A percentile compares a stretch with the other conserved stretches of the same genome.
phyloP scores from a whole-genome alignment of 2,888 invertebrate genomes.

The Panopea generosa region DNA sequence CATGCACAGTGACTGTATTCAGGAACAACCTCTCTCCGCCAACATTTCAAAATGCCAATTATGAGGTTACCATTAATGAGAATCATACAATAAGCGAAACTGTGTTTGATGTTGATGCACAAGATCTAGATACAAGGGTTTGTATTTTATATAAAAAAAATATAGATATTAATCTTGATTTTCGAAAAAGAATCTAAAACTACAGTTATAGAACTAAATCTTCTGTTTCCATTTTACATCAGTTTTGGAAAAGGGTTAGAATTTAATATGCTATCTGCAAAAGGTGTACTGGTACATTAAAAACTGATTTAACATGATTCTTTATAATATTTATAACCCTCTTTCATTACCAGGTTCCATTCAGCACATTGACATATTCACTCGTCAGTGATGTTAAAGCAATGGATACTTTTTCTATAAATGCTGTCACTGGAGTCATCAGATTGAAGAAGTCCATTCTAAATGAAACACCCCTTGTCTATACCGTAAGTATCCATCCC shows the following conservation, averaged over 20 bases:
- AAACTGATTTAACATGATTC: no score
- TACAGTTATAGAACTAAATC: no score
- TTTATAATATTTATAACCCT: no score
- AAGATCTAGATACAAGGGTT: conserved; percentile 67
- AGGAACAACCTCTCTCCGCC: conserved; percentile 41
- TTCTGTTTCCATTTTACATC: no score
- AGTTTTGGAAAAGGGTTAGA: no score
- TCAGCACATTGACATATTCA: conserved; percentile 67
- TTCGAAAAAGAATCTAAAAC: no score
- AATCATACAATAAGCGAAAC: conserved; percentile 14
- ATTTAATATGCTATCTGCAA: no score
- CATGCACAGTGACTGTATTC: conserved; percentile 40
- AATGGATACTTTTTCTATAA: conserved; percentile 44
- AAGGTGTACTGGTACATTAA: no score
- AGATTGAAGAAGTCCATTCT: conserved; percentile 31
- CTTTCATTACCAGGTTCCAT: conserved; percentile 72
- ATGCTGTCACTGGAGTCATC: conserved; percentile 44
- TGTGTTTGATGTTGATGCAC: conserved; percentile 66
- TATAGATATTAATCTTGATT: background rate
- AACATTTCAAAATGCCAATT: conserved; percentile 20
- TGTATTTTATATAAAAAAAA: background rate
- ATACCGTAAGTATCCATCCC: conserved; percentile 52
- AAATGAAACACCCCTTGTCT: conserved; percentile 17
- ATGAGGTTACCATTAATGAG: conserved; percentile 43
- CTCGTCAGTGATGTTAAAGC: conserved; percentile 76